These are phyloP conservation scores for Onychorhynchus coronatus DNA, from an alignment of 2,113 vertebrate species.

Conservation along the genomic window DNA sequence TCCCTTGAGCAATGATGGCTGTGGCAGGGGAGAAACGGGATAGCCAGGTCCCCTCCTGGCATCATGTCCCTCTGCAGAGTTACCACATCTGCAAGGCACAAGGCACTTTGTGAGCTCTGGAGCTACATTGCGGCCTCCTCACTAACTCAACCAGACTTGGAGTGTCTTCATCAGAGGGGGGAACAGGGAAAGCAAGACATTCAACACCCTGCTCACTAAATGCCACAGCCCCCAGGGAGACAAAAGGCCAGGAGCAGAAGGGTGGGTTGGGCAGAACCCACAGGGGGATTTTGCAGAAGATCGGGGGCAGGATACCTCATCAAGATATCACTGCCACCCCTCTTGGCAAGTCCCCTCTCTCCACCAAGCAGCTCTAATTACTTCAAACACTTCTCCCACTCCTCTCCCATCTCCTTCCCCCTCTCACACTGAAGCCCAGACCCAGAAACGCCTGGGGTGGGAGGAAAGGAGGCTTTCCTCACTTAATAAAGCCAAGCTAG, in stretches of 20 bases:
- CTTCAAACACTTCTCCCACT: not conserved
- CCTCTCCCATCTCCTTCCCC: not conserved
- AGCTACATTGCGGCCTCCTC: not conserved
- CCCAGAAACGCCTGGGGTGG: not conserved
- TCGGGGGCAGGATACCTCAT: not conserved
- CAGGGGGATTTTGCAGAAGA: not conserved
- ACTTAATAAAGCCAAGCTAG: conserved; percentile 65
- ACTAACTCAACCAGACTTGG: not conserved
- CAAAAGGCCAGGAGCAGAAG: not conserved
- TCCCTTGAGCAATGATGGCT: not conserved
- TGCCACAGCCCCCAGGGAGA: too few species aligned
- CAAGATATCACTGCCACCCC: not conserved
- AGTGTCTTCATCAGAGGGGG: not conserved
- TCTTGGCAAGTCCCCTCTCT: not conserved
- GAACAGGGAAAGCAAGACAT: not conserved
- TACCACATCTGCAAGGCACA: not conserved
- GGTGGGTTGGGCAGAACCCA: not conserved
- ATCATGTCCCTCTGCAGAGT: not conserved
- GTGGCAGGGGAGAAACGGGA: not conserved
- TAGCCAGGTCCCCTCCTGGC: not conserved
- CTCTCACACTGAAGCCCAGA: not conserved
- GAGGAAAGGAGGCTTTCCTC: conserved; percentile 8
- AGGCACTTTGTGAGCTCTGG: not conserved
- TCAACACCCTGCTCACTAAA: not conserved
- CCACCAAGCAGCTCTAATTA: conserved; percentile 50